Evolutionary conservation across 2,797 vertebrate species (phyloP), one percentile per base, ranked within the genome.

Genomic region (Cossypha niveicapilla): DNA sequence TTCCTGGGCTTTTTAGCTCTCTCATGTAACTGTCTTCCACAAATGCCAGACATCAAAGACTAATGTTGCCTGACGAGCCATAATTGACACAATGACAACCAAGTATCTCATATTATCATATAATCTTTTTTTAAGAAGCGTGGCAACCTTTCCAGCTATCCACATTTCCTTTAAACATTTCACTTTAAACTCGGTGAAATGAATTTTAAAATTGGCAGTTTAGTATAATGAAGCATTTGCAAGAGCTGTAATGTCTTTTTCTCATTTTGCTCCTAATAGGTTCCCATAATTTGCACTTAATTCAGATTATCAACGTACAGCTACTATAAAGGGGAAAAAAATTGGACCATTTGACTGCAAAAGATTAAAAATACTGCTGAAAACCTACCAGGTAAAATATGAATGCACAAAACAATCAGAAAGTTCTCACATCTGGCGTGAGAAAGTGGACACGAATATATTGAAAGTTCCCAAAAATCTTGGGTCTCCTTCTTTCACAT

Each of bases 341-440:
- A 85, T 32, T n/a, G 41, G 44, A 35, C 61, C 7, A 2, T 73
- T 65, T 74, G 57, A 87, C 30, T 60, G 25, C 24, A 92, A 93
- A 96, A 95, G 35, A 79, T 66, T 86, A 86, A 92, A 95, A 94
- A 90, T 48, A 75, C 54, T 68, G 56, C 87, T 71, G 56, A 85
- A 96, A 95, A 85, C 24, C 63, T 72, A 89, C 63, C 79, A 85
- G 84, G 75, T 95, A 96, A 97, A 96, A 95, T 66, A 96, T 16
- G 34, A 95, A n/a, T 15, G 32, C 47, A 89, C 61, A 80, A 96
- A 96, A 94, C 71, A 85, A 89, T 68, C 67, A 51, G 71, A 86
- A 92, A 94, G 92, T 79, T 90, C 94, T 88, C 92, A 94, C 80
- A 95, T 90, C 91, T 96, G 71, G 28, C 6, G 1, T 53, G 60